Evolutionary conservation across 2,113 vertebrate species (phyloP).

Genomic region (Otis tarda): DNA sequence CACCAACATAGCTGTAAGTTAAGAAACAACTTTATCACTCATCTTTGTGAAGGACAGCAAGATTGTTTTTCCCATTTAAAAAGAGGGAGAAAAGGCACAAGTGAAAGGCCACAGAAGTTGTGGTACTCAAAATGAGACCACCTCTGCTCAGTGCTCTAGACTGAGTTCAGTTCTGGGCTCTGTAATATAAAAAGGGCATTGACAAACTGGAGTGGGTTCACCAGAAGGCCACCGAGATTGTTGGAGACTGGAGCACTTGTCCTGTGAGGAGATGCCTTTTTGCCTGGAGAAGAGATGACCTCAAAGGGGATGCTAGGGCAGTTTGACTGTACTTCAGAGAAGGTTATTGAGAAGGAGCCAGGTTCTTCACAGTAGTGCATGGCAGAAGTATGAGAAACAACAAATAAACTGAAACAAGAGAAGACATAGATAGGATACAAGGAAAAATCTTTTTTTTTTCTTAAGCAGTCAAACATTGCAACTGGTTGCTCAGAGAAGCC

Average conservation of each 20-base stretch:
- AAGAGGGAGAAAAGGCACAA: neutral
- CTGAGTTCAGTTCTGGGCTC: neutral
- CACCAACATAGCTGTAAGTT: neutral
- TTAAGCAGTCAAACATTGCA: neutral
- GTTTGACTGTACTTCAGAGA: neutral
- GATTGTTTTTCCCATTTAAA: neutral
- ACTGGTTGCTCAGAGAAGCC: neutral
- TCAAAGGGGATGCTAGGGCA: neutral
- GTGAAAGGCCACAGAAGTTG: neutral
- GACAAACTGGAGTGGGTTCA: neutral
- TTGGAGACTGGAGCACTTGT: neutral
- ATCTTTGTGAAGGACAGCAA: neutral
- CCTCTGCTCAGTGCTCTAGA: neutral
- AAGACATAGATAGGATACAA: neutral
- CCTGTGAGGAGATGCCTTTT: neutral
- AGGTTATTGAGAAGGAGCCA: neutral
- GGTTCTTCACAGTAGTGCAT: neutral
- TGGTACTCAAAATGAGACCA: neutral
- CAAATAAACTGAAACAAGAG: neutral
- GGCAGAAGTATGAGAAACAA: neutral
- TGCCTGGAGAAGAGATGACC: neutral
- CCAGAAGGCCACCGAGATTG: neutral
- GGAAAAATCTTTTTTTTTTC: neutral
- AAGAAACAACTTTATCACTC: neutral
- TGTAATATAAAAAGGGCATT: neutral